Evolutionary conservation across 2,888 invertebrate genomes (phyloP).

Genomic region (Pegoplata infirma): DNA sequence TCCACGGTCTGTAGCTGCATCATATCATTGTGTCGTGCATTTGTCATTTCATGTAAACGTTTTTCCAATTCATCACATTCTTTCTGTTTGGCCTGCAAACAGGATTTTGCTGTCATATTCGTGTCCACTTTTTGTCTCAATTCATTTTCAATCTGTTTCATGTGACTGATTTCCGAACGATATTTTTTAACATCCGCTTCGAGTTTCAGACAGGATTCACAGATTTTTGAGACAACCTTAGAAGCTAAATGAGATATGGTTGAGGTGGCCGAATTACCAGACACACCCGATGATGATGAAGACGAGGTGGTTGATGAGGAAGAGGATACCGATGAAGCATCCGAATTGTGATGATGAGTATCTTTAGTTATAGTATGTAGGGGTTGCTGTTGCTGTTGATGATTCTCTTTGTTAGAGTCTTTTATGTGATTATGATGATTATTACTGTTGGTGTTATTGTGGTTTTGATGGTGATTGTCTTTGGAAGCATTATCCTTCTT

Average conservation of each 20-base stretch:
- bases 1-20: constrained; percentile 87
- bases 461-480: constrained; percentile 76
- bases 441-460: constrained; percentile 66
- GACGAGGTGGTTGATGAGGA: constrained; percentile 67
- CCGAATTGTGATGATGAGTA: constrained; percentile 63
- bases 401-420: constrained; percentile 57
- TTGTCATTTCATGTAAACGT: constrained; percentile 86
- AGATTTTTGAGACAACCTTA: constrained; percentile 77
- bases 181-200: constrained; percentile 78
- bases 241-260: constrained; percentile 76
- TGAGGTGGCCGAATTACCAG: constrained; percentile 71
- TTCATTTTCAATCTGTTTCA: constrained; percentile 78
- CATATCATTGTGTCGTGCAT: constrained; percentile 87
- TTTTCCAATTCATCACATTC: constrained; percentile 93
- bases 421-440: constrained; percentile 63
- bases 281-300: constrained; percentile 72
- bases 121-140: constrained; percentile 79
- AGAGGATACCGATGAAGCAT: constrained; percentile 68
- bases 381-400: constrained; percentile 22
- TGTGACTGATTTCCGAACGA: constrained; percentile 76
- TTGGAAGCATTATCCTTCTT: constrained; percentile 76
- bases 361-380: constrained; percentile 55
- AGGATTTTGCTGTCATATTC: constrained; percentile 85
- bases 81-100: constrained; percentile 85
- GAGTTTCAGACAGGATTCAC: constrained; percentile 77